Percentiles rank a stretch among this genome's conserved stretches.
phyloP scores from a whole-genome alignment of 1,140 invertebrate genomes.

The Octopus bimaculoides region DNA sequence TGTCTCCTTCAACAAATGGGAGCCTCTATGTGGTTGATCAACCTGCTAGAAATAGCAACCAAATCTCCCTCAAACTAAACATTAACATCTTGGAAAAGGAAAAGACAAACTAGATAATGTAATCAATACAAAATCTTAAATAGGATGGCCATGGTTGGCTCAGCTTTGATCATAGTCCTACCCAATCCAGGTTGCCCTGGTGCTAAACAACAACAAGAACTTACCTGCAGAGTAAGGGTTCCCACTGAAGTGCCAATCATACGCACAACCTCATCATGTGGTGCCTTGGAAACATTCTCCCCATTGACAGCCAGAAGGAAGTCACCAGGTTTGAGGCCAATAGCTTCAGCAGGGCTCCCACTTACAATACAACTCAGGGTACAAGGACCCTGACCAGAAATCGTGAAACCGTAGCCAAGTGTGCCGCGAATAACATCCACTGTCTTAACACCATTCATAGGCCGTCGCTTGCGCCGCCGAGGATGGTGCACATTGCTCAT shows the following conservation, averaged over 20 bases:
- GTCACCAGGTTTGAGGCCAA: constrained; percentile 84
- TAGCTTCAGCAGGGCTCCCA: constrained; percentile 78
- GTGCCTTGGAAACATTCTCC: constrained; percentile 79
- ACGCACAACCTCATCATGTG: constrained; percentile 89
- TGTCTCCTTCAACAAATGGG: too few relatives aligned
- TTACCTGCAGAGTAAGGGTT: constrained; percentile 68
- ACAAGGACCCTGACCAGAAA: constrained; percentile 89
- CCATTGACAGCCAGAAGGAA: constrained; percentile 89
- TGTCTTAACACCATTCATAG: constrained; percentile 76
- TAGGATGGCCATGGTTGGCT: too few relatives aligned
- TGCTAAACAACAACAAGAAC: neutral
- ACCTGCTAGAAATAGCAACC: too few relatives aligned
- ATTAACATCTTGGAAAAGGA: neutral
- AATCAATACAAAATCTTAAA: neutral
- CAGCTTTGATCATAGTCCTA: too few relatives aligned
- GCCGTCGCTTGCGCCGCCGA: constrained; percentile 75
- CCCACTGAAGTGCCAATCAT: constrained; percentile 83
- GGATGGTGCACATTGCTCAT: constrained; percentile 31
- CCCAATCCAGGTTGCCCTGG: too few relatives aligned
- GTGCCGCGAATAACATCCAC: constrained; percentile 81
- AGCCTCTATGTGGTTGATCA: too few relatives aligned
- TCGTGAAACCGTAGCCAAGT: constrained; percentile 88
- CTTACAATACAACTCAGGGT: constrained; percentile 83
- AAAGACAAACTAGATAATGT: neutral
- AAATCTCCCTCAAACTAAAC: too few relatives aligned